These are phyloP conservation scores for Cyrtodaria siliqua DNA, from an alignment of 2,888 invertebrate species.

Conservation along the genomic window DNA sequence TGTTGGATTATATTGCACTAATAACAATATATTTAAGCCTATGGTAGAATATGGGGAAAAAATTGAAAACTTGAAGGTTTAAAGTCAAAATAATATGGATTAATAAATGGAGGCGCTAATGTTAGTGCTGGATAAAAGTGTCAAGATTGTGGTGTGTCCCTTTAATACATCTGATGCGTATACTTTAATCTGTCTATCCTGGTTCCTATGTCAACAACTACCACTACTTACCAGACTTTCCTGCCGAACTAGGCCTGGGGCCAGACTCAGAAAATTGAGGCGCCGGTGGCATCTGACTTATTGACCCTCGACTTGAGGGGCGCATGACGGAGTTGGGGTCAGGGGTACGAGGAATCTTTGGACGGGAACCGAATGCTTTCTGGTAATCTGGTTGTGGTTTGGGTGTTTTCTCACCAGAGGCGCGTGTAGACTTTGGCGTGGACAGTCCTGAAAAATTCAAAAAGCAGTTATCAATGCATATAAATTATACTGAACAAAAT, in stretches of 20 bases:
- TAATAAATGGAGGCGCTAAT: too few species aligned
- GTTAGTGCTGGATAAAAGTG: too few species aligned
- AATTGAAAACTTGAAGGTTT: too few species aligned
- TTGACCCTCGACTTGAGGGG: constrained; percentile 86
- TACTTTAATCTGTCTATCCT: too few species aligned
- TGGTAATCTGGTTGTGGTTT: constrained; percentile 78
- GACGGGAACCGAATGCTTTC: constrained; percentile 84
- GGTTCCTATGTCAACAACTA: neutral
- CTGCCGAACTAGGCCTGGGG: constrained; percentile 82
- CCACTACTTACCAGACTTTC: constrained; percentile 74
- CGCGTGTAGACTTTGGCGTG: constrained; percentile 48
- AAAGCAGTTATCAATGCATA: too few species aligned
- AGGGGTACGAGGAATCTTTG: constrained; percentile 85
- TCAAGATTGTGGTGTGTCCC: too few species aligned
- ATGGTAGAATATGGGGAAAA: too few species aligned
- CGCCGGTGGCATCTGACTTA: constrained; percentile 76
- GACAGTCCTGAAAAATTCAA: constrained; percentile 52
- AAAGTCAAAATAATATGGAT: too few species aligned
- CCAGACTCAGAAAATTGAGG: constrained; percentile 84
- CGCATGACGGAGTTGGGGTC: constrained; percentile 81
- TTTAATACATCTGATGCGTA: too few species aligned
- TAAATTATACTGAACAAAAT: too few species aligned
- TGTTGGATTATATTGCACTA: too few species aligned
- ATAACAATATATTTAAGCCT: too few species aligned
- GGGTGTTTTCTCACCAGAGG: constrained; percentile 16